Base-by-base conservation (phyloP, 92 coral and sea anemone species). In the Muricea muricata region DNA sequence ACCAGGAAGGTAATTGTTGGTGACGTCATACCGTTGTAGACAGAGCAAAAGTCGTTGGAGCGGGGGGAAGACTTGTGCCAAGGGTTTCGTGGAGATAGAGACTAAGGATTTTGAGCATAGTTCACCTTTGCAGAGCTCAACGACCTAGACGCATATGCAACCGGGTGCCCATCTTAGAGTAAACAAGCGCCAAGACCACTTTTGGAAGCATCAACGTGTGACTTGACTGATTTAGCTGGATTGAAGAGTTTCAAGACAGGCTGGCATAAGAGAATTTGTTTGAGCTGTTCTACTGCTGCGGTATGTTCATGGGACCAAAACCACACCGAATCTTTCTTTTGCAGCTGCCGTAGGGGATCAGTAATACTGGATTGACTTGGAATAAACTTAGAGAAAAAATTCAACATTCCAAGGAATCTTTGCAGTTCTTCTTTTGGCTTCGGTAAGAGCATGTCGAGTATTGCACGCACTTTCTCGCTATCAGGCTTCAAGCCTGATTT, bases 401-500 rank as follows among this genome's bases (percentile, higher is more conserved):
- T 80, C 21, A 86, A 81, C 81, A 79, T 79, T 0, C 86, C 86
- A 0, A 86, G 69, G 54, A 83, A 28, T 4, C 78, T 2, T 46
- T 39, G 78, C 20, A 81, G 30, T 60, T 81, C 78, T 46, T 81
- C 76, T 39, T 81, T 83, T 73, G 25, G 45, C 45, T 50, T 65
- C 9, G 69, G 80, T 45, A 45, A 1, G 9, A 68, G 79, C 86
- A 82, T 82, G 65, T 82, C 86, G 47, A 82, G 41, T 21, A 69
- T 82, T 41, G 71, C 87, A 18, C 41, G 75, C 42, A 46, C 66
- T 65, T 54, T 78, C 25, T 52, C 83, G 17, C 34, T 58, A 35
- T 78, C 83, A 54, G 83, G 52, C 47, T 54, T 78, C 54, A 81
- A 58, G 55, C 83, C 90, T 17, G 55, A 74, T 37, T 77, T 81